Evolutionary conservation across 2,888 invertebrate genomes (phyloP), one percentile per base, ranked within the genome.

Genomic region (Tiphia femorata): DNA sequence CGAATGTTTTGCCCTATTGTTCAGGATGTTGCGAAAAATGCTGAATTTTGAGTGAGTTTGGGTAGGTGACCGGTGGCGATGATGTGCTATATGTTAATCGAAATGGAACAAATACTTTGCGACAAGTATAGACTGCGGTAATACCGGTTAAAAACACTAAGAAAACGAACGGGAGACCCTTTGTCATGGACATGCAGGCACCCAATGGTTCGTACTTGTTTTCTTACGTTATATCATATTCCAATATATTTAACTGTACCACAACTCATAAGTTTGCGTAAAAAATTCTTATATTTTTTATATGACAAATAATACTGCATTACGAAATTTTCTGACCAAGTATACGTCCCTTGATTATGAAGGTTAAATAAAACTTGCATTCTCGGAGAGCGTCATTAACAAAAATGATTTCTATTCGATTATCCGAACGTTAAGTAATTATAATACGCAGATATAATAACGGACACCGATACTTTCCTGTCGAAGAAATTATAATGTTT

Each of bases 101-200:
- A 62, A 58, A 74, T 73, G 69, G 63, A 60, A 69, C 64, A 70
- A 57, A 58, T 61, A 62, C 58, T 59, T 46, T 67, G 67, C 47
- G 67, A 67, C 48, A 71, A 67, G 64, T 65, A 62, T 49, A 70
- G 69, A 68, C 65, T 72, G 50, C 76, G 78, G 75, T 78, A 79
- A 79, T 79, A 78, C 59, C 59, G 64, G 66, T 66, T 69, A 49
- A 70, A 73, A 72, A 44, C 67, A 49, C 63, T 58, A 59, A 67
- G 62, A 58, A 56, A 70, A 61, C 51, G 58, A 38, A 55, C 49
- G 58, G 60, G 66, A 72, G 71, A 73, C 72, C 72, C 80, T 82
- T 80, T 81, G 79, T 80, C 80, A 83, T 82, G 83, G 84, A 83
- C 71, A 84, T 84, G 84, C 81, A 84, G 76, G 82, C 84, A 70